Conservation (phyloP, 1,140 invertebrate species). For the Panagrolaimus sp. region DNA sequence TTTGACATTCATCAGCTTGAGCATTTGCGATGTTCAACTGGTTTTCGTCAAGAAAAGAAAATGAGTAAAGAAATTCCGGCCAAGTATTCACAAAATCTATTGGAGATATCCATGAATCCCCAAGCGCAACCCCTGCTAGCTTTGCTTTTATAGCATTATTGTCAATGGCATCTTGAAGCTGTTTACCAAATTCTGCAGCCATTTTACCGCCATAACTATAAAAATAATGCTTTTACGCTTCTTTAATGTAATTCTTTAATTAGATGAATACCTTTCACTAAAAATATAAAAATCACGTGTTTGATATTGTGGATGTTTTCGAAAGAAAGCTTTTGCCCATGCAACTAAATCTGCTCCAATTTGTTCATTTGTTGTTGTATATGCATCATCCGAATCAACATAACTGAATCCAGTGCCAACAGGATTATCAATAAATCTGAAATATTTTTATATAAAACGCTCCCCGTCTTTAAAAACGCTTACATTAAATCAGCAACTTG, state of each 20-base stretch:
- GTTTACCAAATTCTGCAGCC: conserved; percentile 58
- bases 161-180: conserved; percentile 65
- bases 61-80: conserved; percentile 70
- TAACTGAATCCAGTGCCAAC: conserved; percentile 80
- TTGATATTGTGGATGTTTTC: conserved; percentile 56
- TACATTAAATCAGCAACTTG: conserved; percentile 67
- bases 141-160: conserved; percentile 67
- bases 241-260: too few relatives aligned
- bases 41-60: conserved; percentile 63
- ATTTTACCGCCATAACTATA: too few relatives aligned
- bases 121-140: conserved; percentile 72
- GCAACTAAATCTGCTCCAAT: conserved; percentile 73
- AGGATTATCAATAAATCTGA: conserved; percentile 74
- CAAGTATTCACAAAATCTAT: conserved; percentile 73
- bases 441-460: too few relatives aligned
- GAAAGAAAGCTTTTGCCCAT: conserved; percentile 68
- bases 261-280: conserved; percentile 64
- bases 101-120: conserved; percentile 79
- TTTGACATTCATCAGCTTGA: conserved; percentile 55
- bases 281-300: conserved; percentile 72
- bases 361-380: conserved; percentile 67
- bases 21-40: conserved; percentile 58
- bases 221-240: too few relatives aligned
- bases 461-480: too few relatives aligned
- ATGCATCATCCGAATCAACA: conserved; percentile 64